These are phyloP conservation scores for Anarhynchus alexandrinus DNA, from an alignment of 2,113 vertebrate genomes.

Conservation along the genomic window DNA sequence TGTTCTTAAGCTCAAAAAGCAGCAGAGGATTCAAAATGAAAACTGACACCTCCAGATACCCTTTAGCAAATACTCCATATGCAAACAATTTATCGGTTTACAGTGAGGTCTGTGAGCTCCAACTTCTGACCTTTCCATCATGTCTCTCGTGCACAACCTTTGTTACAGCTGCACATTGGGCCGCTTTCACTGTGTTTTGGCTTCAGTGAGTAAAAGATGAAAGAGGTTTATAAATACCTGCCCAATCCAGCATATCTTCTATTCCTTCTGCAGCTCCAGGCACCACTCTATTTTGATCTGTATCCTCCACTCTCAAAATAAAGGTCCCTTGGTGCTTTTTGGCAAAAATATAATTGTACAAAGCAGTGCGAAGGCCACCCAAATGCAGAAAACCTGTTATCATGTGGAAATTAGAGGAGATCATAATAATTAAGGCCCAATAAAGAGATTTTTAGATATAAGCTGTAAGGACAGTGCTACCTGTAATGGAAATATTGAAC, in stretches of 20 bases:
- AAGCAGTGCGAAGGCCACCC: constrained; percentile 90
- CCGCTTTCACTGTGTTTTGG: fast-evolving
- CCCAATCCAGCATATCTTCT: constrained; percentile 91
- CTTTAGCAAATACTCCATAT: fast-evolving
- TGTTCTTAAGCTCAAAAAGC: not conserved
- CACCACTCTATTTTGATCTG: constrained; percentile 86
- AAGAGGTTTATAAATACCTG: constrained; percentile 72
- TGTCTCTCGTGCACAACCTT: fast-evolving
- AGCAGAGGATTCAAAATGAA: not conserved
- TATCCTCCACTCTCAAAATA: constrained; percentile 91
- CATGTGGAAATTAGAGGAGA: not conserved
- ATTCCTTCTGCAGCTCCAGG: constrained; percentile 85
- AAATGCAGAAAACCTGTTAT: constrained; percentile 88
- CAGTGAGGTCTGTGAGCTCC: not conserved
- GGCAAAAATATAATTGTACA: constrained; percentile 96
- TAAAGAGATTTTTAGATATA: fast-evolving
- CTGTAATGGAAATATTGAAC: fast-evolving
- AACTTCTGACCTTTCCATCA: not conserved
- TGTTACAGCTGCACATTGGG: fast-evolving
- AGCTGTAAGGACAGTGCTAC: too few species aligned
- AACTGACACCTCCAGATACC: not conserved
- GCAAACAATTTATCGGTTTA: not conserved
- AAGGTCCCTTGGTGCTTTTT: constrained; percentile 86
- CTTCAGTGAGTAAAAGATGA: fast-evolving
- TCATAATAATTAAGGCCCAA: fast-evolving